Evolutionary conservation across 2,113 vertebrate species (phyloP), one percentile per base, ranked within the genome.

Genomic region (Parus major): DNA sequence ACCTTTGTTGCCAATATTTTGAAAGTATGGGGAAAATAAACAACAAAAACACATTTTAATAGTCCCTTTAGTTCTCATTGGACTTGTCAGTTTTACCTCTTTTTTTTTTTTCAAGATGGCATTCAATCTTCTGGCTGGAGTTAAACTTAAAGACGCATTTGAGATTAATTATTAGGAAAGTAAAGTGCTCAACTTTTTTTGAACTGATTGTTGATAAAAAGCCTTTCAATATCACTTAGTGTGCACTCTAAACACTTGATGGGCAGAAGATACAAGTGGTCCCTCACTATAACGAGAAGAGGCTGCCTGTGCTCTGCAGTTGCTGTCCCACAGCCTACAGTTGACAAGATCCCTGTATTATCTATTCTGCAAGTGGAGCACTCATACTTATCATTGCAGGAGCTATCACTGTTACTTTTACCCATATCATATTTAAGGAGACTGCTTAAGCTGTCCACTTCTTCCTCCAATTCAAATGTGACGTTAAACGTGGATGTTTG

Each of bases 141-240:
- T 65, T 78, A 68, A 79, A 86, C 65, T 20, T 87, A 83, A 81
- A 94, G 61, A 64, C 86, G 11, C 5, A 42, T 94, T 88, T 93
- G 68, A 87, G 81, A 92, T 82, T 66, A 73, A 41, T 65, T 89
- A 82, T 86, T 63, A 70, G 50, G 56, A 77, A 83, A 75, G 64
- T 39, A 56, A 90, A 91, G 15, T 84, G 16, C 41, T 90, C 76
- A 82, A 85, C 49, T 83, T 88, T 60, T 91, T 91, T 93, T 68
- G 17, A 94, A 76, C 60, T 44, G 72, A 88, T 92, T 88, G 39
- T 50, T 95, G 93, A 95, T 94, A 96, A 91, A 92, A 93, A 88
- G 36, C 39, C 46, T 63, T 95, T 95, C 88, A 86, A 41, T 91
- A 90, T 76, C 79, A 93, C 72, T 96, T 94, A 94, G 68, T 81